phyloP scores from a whole-genome alignment of 2,113 vertebrate species.

The Polyodon spathula region DNA sequence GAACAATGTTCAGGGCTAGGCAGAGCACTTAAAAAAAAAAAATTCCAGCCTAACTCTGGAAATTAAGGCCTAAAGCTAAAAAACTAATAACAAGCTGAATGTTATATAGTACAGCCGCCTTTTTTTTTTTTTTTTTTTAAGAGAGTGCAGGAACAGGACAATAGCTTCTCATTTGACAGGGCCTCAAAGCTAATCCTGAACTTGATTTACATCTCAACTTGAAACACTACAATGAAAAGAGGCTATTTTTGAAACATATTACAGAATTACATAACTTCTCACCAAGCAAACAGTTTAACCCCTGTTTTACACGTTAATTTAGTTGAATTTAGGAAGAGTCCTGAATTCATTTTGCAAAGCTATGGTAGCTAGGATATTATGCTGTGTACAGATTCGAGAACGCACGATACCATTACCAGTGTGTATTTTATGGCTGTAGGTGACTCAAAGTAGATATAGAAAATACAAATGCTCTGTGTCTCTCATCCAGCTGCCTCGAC shows the following conservation, averaged over 20 bases:
- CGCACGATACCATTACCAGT: too few relatives aligned
- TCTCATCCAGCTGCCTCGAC: slow-evolving; percentile 20
- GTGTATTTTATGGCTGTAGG: neutral
- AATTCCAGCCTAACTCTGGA: neutral
- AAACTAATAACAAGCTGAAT: neutral
- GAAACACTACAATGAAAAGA: neutral
- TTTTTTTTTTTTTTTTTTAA: neutral
- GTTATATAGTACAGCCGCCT: neutral
- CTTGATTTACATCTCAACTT: neutral
- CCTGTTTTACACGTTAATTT: too few relatives aligned
- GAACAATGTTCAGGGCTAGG: too few relatives aligned
- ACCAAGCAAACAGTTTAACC: too few relatives aligned
- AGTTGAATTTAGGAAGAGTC: too few relatives aligned
- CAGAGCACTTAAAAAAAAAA: neutral
- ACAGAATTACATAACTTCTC: neutral
- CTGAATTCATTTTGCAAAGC: too few relatives aligned
- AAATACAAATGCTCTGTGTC: slow-evolving; percentile 6
- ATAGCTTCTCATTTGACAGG: neutral
- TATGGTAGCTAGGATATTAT: too few relatives aligned
- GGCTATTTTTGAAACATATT: neutral
- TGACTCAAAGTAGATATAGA: neutral
- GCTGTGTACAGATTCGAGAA: neutral
- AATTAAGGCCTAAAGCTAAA: slow-evolving; percentile 1
- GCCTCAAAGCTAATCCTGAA: neutral
- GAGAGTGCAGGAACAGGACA: neutral